A percentile compares a stretch with the other conserved stretches of the same genome.
phyloP scores from a whole-genome alignment of 2,797 vertebrate genomes.

The Mus caroli region DNA sequence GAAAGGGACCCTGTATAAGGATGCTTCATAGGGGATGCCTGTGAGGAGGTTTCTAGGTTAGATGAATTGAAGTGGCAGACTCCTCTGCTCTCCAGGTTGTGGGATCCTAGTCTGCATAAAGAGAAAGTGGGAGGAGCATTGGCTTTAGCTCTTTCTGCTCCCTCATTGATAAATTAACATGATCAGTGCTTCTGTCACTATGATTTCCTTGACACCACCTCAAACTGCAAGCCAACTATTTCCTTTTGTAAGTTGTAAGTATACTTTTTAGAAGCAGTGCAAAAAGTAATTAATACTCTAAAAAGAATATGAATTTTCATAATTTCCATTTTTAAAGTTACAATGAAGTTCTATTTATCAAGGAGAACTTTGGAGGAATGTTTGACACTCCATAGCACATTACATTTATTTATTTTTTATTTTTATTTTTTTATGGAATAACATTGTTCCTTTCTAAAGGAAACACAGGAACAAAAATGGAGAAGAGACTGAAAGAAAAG shows the following conservation, averaged over 20 bases:
- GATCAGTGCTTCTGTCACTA: background rate
- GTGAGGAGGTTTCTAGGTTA: too few species aligned
- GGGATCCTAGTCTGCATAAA: background rate
- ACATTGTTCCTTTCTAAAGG: too few species aligned
- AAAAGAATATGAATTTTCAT: background rate
- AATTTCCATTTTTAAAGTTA: background rate
- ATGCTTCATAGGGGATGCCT: background rate
- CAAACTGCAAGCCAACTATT: background rate
- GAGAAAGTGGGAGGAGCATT: background rate
- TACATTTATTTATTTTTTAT: background rate
- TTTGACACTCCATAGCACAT: background rate
- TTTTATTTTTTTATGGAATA: too few species aligned
- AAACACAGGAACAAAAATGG: too few species aligned
- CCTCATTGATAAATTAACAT: background rate
- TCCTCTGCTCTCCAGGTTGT: too few species aligned
- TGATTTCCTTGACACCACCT: background rate
- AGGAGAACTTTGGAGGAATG: too few species aligned
- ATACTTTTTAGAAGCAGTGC: background rate
- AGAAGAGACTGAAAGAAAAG: too few species aligned
- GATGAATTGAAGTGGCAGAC: background rate
- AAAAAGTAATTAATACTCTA: background rate
- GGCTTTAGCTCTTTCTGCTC: background rate
- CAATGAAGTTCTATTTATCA: background rate
- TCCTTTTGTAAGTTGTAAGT: background rate
- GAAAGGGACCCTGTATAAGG: background rate